These are phyloP conservation scores for Amblyjoppa proteus DNA, from an alignment of 2,888 invertebrate genomes.

Conservation along the genomic window DNA sequence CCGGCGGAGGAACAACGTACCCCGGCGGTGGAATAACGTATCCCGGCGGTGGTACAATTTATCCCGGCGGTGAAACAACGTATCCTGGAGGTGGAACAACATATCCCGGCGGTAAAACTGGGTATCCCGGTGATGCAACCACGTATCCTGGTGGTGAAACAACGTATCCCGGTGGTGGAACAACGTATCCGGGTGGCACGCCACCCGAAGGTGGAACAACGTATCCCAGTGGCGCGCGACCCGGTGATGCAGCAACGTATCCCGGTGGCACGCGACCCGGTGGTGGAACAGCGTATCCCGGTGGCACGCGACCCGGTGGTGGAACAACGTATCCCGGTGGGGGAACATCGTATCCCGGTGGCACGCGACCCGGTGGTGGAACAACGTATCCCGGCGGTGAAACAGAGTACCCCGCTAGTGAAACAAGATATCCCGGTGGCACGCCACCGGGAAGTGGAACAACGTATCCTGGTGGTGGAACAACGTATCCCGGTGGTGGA, in stretches of 20 bases:
- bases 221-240: too few relatives aligned
- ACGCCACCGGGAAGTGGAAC: not conserved
- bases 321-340: too few relatives aligned
- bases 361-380: too few relatives aligned
- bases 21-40: conserved; percentile 39
- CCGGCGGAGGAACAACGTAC: conserved; percentile 51
- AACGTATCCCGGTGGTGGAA: too few relatives aligned
- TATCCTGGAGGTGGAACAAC: not conserved
- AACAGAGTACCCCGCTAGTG: conserved; percentile 13
- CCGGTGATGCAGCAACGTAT: too few relatives aligned
- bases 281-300: too few relatives aligned
- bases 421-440: conserved; percentile 36
- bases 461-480: conserved; percentile 31
- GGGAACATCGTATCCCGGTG: too few relatives aligned
- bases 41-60: conserved; percentile 36
- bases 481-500: not conserved
- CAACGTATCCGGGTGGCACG: too few relatives aligned
- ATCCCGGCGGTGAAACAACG: conserved; percentile 18
- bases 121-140: conserved; percentile 7
- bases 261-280: too few relatives aligned
- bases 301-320: too few relatives aligned
- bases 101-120: conserved; percentile 14
- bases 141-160: conserved; percentile 53
- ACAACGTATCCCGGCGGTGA: too few relatives aligned
- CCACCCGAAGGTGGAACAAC: too few relatives aligned